Evolutionary conservation across 2,797 vertebrate species (phyloP), one percentile per base, ranked within the genome.

Genomic region (Arrhamphus sclerolepis): DNA sequence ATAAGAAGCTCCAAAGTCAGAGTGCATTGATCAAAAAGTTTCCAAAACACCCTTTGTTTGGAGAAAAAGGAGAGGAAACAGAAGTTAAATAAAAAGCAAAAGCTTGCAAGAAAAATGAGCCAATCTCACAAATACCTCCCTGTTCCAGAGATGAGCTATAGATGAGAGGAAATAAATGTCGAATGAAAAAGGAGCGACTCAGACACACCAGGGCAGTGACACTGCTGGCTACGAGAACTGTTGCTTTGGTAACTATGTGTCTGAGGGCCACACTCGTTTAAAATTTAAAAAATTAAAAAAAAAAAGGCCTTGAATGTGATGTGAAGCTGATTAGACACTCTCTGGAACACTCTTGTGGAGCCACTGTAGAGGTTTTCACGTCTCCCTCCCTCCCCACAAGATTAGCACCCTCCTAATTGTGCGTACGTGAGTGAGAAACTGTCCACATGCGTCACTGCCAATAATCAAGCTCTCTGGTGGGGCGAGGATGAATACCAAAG

Each of bases 391-490:
- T 39, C 19, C 19, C 58, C 46, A 17, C 52, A 52, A 81, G 81
- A 80, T 83, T 78, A 80, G 55, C 78, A 57, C 52, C 46, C 49
- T 67, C 19, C 75, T 80, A 75, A 82, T 60, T 81, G 76, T 81
- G 80, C 29, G 78, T 86, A 86, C 66, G 67, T 87, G 85, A 83
- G 72, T 6, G 59, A 79, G 71, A 79, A 83, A 76, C 43, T 38
- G 74, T 75, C 34, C 62, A 77, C 72, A 72, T 82, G 79, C 73
- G 75, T 86, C 83, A 83, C 57, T 81, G 65, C 77, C 59, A 64
- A 73, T 61, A 72, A 66, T 74, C 41, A 2, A 70, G 66, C 59
- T 55, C 56, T 69, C 64, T 78, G 77, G 77, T 56, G 63, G 75
- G 67, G 76, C 22, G 16, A 60, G 57, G 13, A 59, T 48, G 72